Conservation (phyloP, 2,888 invertebrate genomes). For the Agrochola lota region DNA sequence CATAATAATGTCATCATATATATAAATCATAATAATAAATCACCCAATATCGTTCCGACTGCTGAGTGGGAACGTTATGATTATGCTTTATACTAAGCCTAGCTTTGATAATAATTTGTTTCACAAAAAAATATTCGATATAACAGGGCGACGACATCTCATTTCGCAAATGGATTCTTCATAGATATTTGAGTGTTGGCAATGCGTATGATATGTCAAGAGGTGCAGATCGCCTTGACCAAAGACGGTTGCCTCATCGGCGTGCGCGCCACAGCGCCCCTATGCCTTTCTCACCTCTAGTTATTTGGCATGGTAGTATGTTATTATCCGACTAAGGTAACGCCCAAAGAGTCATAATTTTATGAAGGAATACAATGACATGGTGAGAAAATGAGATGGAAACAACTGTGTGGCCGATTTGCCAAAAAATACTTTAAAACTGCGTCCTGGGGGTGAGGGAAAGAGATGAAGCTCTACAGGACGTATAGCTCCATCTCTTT, state of each 20-base stretch:
- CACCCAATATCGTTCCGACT: no score
- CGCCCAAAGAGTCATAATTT: not conserved
- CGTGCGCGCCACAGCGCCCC: constrained; percentile 34
- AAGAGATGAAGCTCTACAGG: no score
- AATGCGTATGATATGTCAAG: constrained; percentile 67
- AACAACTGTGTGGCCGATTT: not conserved
- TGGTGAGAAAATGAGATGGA: no score
- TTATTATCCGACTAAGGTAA: not conserved
- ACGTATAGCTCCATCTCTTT: no score
- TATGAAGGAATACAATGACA: not conserved
- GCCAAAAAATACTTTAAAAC: not conserved
- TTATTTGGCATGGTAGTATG: constrained; percentile 18
- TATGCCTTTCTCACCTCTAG: constrained; percentile 49
- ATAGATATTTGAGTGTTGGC: constrained; percentile 61
- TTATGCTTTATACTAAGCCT: no score
- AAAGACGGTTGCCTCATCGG: constrained; percentile 56
- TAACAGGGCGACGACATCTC: constrained; percentile 32
- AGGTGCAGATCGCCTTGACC: constrained; percentile 68
- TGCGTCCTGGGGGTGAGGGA: no score
- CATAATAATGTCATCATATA: no score
- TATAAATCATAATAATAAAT: no score
- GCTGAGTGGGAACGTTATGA: no score
- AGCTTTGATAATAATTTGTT: constrained; percentile 19
- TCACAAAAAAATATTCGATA: constrained; percentile 22
- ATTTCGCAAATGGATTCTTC: constrained; percentile 65